These are phyloP conservation scores for Drosophila suzukii DNA, from an alignment of 1,140 invertebrate species.

Conservation along the genomic window DNA sequence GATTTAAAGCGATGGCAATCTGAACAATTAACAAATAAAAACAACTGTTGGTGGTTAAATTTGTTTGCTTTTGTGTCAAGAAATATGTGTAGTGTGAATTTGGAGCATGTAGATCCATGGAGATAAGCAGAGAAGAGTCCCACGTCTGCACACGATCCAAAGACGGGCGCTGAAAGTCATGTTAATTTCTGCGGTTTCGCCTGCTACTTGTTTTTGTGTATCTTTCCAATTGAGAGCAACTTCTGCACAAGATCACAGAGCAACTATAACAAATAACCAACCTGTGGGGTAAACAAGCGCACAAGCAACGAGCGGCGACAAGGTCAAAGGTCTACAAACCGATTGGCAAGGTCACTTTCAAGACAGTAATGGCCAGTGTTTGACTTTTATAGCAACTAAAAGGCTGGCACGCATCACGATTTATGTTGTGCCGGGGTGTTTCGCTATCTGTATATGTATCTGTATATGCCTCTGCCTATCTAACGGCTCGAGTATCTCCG, in stretches of 20 bases:
- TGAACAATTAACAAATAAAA: constrained; percentile 33
- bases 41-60: constrained; percentile 26
- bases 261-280: constrained; percentile 45
- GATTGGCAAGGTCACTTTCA: constrained; percentile 69
- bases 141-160: constrained; percentile 53
- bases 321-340: constrained; percentile 83
- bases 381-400: constrained; percentile 75
- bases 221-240: constrained; percentile 80
- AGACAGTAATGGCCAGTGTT: constrained; percentile 77
- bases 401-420: constrained; percentile 68
- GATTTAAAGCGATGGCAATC: constrained; percentile 11
- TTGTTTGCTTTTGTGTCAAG: constrained; percentile 25
- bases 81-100: constrained; percentile 20
- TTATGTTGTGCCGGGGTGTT: constrained; percentile 52
- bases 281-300: constrained; percentile 51
- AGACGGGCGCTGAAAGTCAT: constrained; percentile 36
- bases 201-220: constrained; percentile 59
- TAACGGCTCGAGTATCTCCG: constrained; percentile 27
- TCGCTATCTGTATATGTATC: constrained; percentile 10
- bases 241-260: constrained; percentile 47
- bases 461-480: constrained; percentile 21
- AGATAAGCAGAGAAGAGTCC: constrained; percentile 42
- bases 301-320: constrained; percentile 57
- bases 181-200: constrained; percentile 28
- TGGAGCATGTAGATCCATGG: constrained; percentile 30